These are phyloP conservation scores for Melanerpes formicivorus DNA, from an alignment of 2,113 vertebrate species.

Conservation along the genomic window DNA sequence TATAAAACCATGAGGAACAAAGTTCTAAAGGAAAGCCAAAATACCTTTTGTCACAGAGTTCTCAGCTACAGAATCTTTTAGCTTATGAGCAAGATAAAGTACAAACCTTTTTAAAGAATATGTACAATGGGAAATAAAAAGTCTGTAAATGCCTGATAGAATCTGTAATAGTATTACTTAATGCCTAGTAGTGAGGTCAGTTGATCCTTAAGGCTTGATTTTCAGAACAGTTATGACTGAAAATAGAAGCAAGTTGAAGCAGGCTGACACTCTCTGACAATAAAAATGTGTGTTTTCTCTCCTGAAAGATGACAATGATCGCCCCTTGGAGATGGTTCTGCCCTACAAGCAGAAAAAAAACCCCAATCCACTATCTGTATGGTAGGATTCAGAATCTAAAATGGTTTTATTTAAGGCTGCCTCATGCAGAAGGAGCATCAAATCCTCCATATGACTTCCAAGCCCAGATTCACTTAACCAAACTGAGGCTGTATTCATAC, in stretches of 20 bases:
- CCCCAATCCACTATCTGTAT: not conserved
- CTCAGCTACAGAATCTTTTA: conserved; percentile 28
- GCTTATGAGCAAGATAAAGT: conserved; percentile 42
- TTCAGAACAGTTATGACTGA: conserved; percentile 32
- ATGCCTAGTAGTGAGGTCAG: conserved; percentile 2
- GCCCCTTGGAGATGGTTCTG: not conserved
- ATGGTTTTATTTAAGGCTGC: not conserved
- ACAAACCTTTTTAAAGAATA: conserved; percentile 24
- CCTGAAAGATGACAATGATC: not conserved
- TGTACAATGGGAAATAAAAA: conserved; percentile 31
- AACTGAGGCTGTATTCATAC: not conserved
- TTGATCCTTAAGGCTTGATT: conserved; percentile 39
- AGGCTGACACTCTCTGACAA: not conserved
- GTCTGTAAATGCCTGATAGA: conserved; percentile 29
- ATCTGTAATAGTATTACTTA: not conserved
- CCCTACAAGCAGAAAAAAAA: not conserved
- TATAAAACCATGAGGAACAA: conserved; percentile 49
- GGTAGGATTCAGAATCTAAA: not conserved
- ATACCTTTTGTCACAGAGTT: conserved; percentile 21
- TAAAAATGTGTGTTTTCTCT: not conserved
- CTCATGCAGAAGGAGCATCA: not conserved
- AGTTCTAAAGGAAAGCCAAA: conserved; percentile 47
- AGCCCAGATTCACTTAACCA: not conserved
- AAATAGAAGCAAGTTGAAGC: conserved; percentile 39
- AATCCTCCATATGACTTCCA: not conserved